These are phyloP conservation scores for Neoarius graeffei DNA, from an alignment of 2,113 vertebrate genomes.

Conservation along the genomic window DNA sequence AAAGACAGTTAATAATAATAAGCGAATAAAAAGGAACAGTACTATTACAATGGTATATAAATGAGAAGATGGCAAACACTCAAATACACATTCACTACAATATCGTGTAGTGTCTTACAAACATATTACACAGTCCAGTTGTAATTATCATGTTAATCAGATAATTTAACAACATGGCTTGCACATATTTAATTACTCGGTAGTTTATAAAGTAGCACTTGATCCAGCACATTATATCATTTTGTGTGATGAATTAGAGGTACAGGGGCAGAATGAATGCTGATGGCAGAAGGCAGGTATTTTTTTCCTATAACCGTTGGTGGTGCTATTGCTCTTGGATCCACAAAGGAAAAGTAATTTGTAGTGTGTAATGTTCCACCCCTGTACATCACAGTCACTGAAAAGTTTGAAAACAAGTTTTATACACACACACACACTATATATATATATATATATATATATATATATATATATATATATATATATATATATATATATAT, in stretches of 20 bases:
- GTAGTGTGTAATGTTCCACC: background rate
- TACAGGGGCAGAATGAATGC: background rate
- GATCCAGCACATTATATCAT: background rate
- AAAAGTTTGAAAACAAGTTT: background rate
- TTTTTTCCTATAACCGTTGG: background rate
- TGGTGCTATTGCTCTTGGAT: background rate
- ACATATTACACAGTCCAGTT: background rate
- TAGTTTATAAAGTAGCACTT: background rate
- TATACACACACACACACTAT: too few relatives aligned
- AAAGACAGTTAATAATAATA: background rate
- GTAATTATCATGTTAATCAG: background rate
- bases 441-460: too few relatives aligned
- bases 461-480: too few relatives aligned
- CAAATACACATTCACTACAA: background rate
- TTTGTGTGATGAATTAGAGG: background rate
- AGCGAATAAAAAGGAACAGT: background rate
- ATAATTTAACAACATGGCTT: background rate
- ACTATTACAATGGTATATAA: background rate
- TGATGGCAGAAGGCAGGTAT: background rate
- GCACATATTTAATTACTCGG: background rate
- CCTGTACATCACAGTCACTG: background rate
- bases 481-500: too few relatives aligned
- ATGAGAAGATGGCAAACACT: background rate
- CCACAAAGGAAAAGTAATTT: background rate
- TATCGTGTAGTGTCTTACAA: background rate